Percentiles rank a stretch among this genome's conserved stretches.
These are phyloP conservation scores for Synodontis membranacea DNA, from an alignment of 2,113 vertebrate genomes.

Conservation along the genomic window DNA sequence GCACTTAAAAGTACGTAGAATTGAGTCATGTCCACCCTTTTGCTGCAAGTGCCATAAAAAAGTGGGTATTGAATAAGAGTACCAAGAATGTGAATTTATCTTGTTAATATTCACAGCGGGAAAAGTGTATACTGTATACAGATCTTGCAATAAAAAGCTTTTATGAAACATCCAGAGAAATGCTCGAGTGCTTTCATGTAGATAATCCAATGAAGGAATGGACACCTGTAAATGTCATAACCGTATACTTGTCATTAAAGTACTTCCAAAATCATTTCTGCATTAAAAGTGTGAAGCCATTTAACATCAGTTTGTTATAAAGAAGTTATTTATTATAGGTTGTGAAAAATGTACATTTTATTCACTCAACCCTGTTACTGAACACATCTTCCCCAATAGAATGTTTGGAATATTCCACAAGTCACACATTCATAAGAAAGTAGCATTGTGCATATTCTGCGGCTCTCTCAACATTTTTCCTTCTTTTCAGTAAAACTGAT, in stretches of 20 bases:
- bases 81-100: constrained; percentile 67
- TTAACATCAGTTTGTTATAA: no score
- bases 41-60: constrained; percentile 64
- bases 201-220: neutral
- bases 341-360: neutral
- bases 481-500: neutral
- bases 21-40: constrained; percentile 34
- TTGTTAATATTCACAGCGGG: constrained; percentile 69
- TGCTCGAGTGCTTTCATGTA: neutral
- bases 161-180: constrained; percentile 61
- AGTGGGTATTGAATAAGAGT: constrained; percentile 44
- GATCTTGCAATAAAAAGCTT: constrained; percentile 75
- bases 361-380: neutral
- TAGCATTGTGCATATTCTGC: neutral
- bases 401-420: neutral
- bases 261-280: neutral
- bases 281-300: neutral
- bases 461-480: neutral
- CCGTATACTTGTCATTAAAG: neutral
- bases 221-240: neutral
- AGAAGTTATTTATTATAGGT: neutral
- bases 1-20: constrained; percentile 54
- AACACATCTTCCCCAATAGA: neutral
- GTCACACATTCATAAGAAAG: neutral
- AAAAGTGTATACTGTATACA: constrained; percentile 76